Conservation (phyloP, 2,888 invertebrate genomes). For the Mylabris sibirica region DNA sequence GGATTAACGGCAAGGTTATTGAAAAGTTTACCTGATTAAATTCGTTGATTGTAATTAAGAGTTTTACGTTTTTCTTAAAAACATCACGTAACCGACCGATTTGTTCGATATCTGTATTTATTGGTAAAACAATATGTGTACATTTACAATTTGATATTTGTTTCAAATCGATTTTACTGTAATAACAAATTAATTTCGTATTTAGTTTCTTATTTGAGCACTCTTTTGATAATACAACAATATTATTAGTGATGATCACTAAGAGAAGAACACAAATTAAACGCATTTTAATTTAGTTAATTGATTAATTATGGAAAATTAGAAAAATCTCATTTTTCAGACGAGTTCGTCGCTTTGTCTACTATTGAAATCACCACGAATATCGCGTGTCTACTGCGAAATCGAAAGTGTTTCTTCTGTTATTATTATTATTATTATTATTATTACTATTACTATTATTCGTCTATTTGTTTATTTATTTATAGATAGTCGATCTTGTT, state of each 20-base stretch:
- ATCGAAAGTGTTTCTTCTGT: slow-evolving; percentile 45
- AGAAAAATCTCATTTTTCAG: background rate
- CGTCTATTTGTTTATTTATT: slow-evolving; percentile 34
- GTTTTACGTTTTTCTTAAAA: slow-evolving; percentile 63
- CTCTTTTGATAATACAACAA: slow-evolving; percentile 40
- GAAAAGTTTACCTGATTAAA: slow-evolving; percentile 65
- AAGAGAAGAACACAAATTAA: slow-evolving; percentile 33
- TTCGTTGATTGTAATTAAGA: slow-evolving; percentile 65
- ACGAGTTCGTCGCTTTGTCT: slow-evolving; percentile 25
- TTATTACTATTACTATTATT: background rate
- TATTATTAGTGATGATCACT: slow-evolving; percentile 29
- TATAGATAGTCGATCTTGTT: slow-evolving; percentile 46
- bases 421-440: background rate
- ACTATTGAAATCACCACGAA: slow-evolving; percentile 27
- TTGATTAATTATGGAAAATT: slow-evolving; percentile 1
- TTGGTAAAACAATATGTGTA: slow-evolving; percentile 56
- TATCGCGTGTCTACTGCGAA: slow-evolving; percentile 30
- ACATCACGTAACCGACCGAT: slow-evolving; percentile 64
- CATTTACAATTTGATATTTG: slow-evolving; percentile 52
- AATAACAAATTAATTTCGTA: slow-evolving; percentile 58
- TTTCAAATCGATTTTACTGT: slow-evolving; percentile 48
- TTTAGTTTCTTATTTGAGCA: slow-evolving; percentile 50
- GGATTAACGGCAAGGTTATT: background rate
- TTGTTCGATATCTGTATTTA: slow-evolving; percentile 48
- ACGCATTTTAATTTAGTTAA: slow-evolving; percentile 23